These are phyloP conservation scores for Microvelia longipes DNA, from an alignment of 1,140 invertebrate genomes.

Conservation along the genomic window DNA sequence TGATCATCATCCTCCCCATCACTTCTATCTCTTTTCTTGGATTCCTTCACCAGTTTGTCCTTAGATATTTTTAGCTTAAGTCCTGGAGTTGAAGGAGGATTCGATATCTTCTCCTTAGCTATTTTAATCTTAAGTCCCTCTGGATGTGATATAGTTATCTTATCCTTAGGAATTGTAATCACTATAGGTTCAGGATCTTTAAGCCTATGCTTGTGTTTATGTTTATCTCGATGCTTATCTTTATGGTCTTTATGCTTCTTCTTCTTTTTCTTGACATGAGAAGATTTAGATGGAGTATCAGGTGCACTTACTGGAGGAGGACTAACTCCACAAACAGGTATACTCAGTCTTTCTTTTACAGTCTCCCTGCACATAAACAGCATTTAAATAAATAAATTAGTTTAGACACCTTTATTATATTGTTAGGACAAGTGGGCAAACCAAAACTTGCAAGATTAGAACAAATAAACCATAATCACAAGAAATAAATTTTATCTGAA, in stretches of 20 bases:
- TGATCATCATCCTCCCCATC: slow-evolving; percentile 2
- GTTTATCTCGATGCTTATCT: slow-evolving; percentile 15
- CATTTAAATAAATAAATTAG: background rate
- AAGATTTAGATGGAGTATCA: background rate
- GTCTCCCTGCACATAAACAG: background rate
- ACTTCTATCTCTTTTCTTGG: slow-evolving; percentile 14
- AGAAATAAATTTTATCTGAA: too few species aligned
- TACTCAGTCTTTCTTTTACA: slow-evolving; percentile 5
- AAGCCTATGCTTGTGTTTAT: slow-evolving; percentile 15
- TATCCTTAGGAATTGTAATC: slow-evolving; percentile 15
- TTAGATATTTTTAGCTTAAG: slow-evolving; percentile 16
- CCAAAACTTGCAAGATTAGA: too few species aligned
- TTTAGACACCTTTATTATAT: background rate
- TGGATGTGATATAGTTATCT: slow-evolving; percentile 7
- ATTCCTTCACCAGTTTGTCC: slow-evolving; percentile 15
- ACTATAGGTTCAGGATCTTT: slow-evolving; percentile 14
- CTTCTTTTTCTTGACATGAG: slow-evolving; percentile 13
- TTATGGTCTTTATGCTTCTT: slow-evolving; percentile 12
- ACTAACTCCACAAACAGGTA: background rate
- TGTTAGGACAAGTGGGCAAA: too few species aligned
- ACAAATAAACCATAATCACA: too few species aligned
- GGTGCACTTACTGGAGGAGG: background rate
- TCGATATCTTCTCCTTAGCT: slow-evolving; percentile 12
- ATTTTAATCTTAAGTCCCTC: slow-evolving; percentile 15
- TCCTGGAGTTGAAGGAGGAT: slow-evolving; percentile 1